phyloP scores from a whole-genome alignment of 2,797 vertebrate genomes.

The Scyliorhinus canicula region DNA sequence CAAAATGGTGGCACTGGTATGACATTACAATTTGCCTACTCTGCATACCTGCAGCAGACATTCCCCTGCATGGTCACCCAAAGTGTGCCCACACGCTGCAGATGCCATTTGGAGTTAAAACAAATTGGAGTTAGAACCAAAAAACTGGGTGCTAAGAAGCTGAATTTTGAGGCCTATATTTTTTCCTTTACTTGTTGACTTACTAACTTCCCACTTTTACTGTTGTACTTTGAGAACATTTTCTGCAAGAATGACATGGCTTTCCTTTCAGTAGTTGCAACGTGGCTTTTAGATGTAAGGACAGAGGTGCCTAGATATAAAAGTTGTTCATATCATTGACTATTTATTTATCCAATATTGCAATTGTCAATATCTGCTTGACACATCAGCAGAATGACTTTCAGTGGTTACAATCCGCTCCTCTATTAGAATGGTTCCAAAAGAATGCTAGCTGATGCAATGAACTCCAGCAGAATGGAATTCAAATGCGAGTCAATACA shows the following conservation, averaged over 20 bases:
- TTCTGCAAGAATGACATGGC: background rate
- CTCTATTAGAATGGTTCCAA: background rate
- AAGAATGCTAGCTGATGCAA: background rate
- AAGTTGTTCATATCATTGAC: background rate
- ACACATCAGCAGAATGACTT: background rate
- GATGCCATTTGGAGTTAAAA: background rate
- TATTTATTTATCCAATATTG: slow-evolving; percentile 13
- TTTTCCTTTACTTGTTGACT: background rate
- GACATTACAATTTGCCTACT: background rate
- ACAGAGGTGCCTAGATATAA: no score
- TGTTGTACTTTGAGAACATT: background rate
- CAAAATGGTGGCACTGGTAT: background rate
- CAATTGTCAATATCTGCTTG: background rate
- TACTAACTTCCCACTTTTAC: background rate
- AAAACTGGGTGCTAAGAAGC: background rate
- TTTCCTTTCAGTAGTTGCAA: background rate
- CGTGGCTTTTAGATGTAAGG: background rate
- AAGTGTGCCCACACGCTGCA: background rate
- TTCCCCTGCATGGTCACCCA: background rate
- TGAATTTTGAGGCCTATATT: background rate
- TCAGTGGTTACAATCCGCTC: background rate
- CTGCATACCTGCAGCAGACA: background rate
- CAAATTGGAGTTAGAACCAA: background rate
- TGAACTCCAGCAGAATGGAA: background rate
- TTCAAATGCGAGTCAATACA: background rate